Base-by-base conservation (phyloP, 2,113 vertebrate species). In the pig (Sus scrofa) region DNA sequence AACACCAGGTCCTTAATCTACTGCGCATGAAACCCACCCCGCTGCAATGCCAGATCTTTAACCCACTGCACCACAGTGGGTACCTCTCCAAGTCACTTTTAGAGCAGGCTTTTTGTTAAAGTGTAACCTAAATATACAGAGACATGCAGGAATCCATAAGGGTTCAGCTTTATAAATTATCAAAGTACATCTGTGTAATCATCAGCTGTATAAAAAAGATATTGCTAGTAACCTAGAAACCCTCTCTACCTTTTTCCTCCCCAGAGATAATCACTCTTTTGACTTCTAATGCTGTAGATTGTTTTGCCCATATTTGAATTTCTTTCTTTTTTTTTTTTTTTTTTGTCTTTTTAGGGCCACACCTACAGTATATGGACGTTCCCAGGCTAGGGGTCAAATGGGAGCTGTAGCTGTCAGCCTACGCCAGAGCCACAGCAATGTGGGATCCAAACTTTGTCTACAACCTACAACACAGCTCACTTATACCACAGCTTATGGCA, bases 261-360 rank as follows among this genome's bases (percentile, higher is more conserved):
- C 3, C 24, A 62, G 24, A 54, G 6, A 24, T 34, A 26, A 54
- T 82, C 32, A 54, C 30, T 34, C 27, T 89, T 19, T 39, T 9
- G 13, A 75, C 30, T 81, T 74, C 18, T 52, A 37, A 71, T 22
- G 18, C 19, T 16, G 18, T 65, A 81, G 67, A 54, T 81, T 44
- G 65, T 81, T 83, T 86, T 95, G 52, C 63, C 39, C 15, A 0
- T 68, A 34, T 92, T 62, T 89, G 56, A 92, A 74, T 58, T 94
- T 88, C 56, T 22, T 44, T 44, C 5, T 44, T 44, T 4, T 44
- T 44, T 88, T 62, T 22, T 44, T 44, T 4, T 44, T 44, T 4
- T 44, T 44, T 44, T 44, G 44, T 44, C 44, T 44, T 44, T 44
- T 44, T 44, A 44, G 44, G 44, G 44, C 44, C 44, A 4, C 44